Base-by-base conservation (phyloP, 2,888 invertebrate species). In the Philaethria dido region DNA sequence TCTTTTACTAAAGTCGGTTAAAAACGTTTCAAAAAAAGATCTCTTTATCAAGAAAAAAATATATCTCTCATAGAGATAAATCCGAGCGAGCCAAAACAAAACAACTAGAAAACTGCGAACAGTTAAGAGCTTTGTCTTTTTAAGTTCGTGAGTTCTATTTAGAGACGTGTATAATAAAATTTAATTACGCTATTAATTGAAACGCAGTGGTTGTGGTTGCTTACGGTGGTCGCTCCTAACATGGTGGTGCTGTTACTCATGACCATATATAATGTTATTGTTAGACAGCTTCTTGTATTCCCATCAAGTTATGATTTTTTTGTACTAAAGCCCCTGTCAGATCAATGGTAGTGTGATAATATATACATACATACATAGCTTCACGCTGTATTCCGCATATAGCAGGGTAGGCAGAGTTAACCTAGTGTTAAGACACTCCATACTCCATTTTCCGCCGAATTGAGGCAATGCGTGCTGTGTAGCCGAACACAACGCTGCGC, bases 181-280 rank as follows among this genome's bases (percentile, higher is more conserved):
- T 57, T 42, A 57, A 57, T 42, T 57, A 42, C 57, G 25, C 42
- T 42, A 57, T 57, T 45, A 52, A 52, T 52, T 52, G 52, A 9
- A 52, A 11, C 52, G 33, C 50, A 25, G 14, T 25, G 6, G 22
- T 8, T 25, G 50, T 8, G 16, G n/a, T n/a, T n/a, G n/a, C n/a
- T 33, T 52, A 52, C 52, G 16, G 16, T 33, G 52, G 29, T 29
- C 29, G 16, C n/a, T 52, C 29, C 52, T 52, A 52, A 52, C 16
- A 52, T 33, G 16, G 52, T 13, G 3, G 11, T 1, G 16, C 50
- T 25, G 50, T 50, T 29, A 52, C 3, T 16, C 29, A 8, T 9
- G 29, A 6, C 52, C 33, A 52, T 52, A 52, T 52, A 52, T 11
- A 33, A 11, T 33, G 6, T 11, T 33, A 52, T 52, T 52, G 52